phyloP scores from a whole-genome alignment of 1,140 invertebrate genomes.

The Brevipalpus yothersi region DNA sequence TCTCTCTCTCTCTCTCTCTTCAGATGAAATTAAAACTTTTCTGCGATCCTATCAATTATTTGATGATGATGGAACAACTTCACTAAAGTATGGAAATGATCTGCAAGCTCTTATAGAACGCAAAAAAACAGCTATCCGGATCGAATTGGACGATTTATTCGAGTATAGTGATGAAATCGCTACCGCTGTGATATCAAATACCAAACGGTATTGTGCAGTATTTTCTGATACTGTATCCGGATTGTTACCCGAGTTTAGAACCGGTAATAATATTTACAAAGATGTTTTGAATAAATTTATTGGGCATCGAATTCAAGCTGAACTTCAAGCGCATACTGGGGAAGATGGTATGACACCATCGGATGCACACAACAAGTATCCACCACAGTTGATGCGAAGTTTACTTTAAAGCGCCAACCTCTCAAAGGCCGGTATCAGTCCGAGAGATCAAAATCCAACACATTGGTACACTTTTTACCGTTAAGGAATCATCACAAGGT shows the following conservation, averaged over 20 bases:
- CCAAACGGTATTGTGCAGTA: slow-evolving; percentile 52
- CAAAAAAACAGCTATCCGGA: slow-evolving; percentile 52
- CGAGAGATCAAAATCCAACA: slow-evolving; percentile 70
- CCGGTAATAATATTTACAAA: slow-evolving; percentile 44
- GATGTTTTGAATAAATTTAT: slow-evolving; percentile 94
- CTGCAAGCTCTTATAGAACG: slow-evolving; percentile 41
- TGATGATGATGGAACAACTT: not conserved
- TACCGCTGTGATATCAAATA: slow-evolving; percentile 53
- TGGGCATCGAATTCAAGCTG: slow-evolving; percentile 50
- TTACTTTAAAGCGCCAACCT: slow-evolving; percentile 57
- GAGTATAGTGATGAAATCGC: slow-evolving; percentile 57
- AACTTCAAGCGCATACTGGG: not conserved
- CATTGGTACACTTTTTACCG: slow-evolving; percentile 76
- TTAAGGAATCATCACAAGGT: slow-evolving; percentile 82
- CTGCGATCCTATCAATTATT: not conserved
- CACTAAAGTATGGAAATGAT: slow-evolving; percentile 2
- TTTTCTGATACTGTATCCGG: slow-evolving; percentile 65
- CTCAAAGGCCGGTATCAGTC: slow-evolving; percentile 52
- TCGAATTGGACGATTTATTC: slow-evolving; percentile 72
- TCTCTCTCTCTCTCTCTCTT: not conserved
- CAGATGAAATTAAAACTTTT: not conserved
- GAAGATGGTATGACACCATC: slow-evolving; percentile 25
- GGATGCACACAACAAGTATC: slow-evolving; percentile 36
- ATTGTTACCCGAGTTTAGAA: slow-evolving; percentile 62
- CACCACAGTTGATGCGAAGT: slow-evolving; percentile 73